Evolutionary conservation across 2,888 invertebrate species (phyloP).

Genomic region (Heteromurus nitidus): DNA sequence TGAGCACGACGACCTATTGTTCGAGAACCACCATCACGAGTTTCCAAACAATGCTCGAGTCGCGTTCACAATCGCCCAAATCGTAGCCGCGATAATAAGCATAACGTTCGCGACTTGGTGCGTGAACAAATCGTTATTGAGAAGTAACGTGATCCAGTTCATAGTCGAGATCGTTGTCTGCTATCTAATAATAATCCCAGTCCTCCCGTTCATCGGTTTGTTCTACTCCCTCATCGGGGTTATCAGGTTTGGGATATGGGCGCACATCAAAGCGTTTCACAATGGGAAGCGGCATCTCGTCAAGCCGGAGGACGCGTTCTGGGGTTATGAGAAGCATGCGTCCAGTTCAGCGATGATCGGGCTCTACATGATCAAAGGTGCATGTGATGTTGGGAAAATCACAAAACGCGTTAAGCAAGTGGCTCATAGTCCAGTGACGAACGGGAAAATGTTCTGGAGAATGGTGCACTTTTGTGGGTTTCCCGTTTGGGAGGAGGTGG

Average conservation of each 20-base stretch:
- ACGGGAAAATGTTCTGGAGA: constrained; percentile 52
- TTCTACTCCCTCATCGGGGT: constrained; percentile 45
- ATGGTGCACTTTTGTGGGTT: constrained; percentile 63
- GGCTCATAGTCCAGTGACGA: constrained; percentile 50
- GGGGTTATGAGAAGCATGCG: constrained; percentile 68
- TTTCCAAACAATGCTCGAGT: background rate
- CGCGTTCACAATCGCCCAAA: background rate
- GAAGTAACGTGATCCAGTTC: constrained; percentile 35
- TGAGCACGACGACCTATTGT: constrained; percentile 8
- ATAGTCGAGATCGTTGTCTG: constrained; percentile 46
- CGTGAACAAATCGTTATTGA: constrained; percentile 34
- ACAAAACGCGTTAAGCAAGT: constrained; percentile 39
- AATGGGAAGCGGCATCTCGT: constrained; percentile 41
- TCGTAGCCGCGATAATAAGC: constrained; percentile 19
- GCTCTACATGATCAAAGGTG: constrained; percentile 70
- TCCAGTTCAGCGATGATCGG: constrained; percentile 65
- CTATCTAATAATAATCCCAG: constrained; percentile 56
- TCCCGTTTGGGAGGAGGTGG: constrained; percentile 67
- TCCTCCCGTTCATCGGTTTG: constrained; percentile 46
- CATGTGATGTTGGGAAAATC: constrained; percentile 64
- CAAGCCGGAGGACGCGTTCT: constrained; percentile 65
- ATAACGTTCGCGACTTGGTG: constrained; percentile 30
- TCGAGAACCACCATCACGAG: background rate
- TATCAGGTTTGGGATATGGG: constrained; percentile 18
- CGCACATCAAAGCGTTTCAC: constrained; percentile 37